These are phyloP conservation scores for Suillia variegata DNA, from an alignment of 2,888 invertebrate species.

Conservation along the genomic window DNA sequence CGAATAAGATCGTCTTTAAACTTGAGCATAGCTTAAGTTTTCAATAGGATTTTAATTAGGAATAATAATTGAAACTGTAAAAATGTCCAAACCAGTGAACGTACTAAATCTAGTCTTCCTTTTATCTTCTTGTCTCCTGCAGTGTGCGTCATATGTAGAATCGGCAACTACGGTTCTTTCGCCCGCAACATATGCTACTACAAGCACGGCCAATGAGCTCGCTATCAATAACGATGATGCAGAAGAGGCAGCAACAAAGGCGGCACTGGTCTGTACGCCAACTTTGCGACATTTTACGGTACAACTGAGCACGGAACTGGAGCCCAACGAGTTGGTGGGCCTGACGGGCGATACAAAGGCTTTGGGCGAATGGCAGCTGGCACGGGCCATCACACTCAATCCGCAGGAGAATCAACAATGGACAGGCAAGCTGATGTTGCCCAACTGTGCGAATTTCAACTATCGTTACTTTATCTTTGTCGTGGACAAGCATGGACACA, in stretches of 20 bases:
- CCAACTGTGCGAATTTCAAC: constrained; percentile 63
- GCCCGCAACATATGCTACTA: constrained; percentile 25
- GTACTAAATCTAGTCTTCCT: constrained; percentile 11
- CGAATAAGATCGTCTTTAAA: too few relatives aligned
- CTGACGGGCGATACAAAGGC: constrained; percentile 72
- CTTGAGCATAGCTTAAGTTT: too few relatives aligned
- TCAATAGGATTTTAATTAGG: too few relatives aligned
- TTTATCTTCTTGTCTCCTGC: constrained; percentile 35
- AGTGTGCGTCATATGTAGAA: constrained; percentile 46
- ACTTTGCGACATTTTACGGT: constrained; percentile 44
- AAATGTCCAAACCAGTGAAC: too few relatives aligned
- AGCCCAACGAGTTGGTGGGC: constrained; percentile 70
- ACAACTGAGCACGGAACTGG: constrained; percentile 62
- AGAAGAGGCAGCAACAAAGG: not conserved
- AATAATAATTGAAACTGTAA: too few relatives aligned
- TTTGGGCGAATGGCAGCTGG: constrained; percentile 75
- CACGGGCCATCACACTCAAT: constrained; percentile 63
- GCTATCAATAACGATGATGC: not conserved
- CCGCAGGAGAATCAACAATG: constrained; percentile 61
- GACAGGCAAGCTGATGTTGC: constrained; percentile 68
- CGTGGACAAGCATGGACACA: constrained; percentile 46
- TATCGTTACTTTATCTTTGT: constrained; percentile 56
- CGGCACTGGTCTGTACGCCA: constrained; percentile 33
- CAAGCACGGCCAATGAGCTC: constrained; percentile 9
- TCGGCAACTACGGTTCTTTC: constrained; percentile 10